Base-by-base conservation (phyloP, 2,888 invertebrate species). In the Bellardia bayeri region DNA sequence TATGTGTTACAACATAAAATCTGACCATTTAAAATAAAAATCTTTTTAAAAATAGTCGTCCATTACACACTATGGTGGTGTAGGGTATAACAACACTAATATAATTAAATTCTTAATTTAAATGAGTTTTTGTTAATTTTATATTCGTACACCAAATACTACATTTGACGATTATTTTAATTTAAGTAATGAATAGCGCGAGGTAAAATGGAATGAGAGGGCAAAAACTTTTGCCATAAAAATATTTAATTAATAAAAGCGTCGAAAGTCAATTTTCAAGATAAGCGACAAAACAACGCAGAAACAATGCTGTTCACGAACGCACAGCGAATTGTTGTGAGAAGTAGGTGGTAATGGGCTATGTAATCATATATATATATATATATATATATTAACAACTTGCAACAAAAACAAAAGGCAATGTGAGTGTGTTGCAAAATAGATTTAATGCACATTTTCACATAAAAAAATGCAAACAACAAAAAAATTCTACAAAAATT, bases 191-290 rank as follows among this genome's bases (percentile, higher is more conserved):
- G 51, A 54, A 66, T 42, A 23, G n/a, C 13, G 14, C 14, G n/a
- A 8, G 23, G 14, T 30, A 49, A 69, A 45, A 37, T 13, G 11
- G 23, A 14, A 30, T n/a, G 14, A 7, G 23, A 42, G 14, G 58
- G n/a, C 49, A 54, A 54, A 86, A 86, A 86, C 75, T 82, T 86
- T 83, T 45, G 64, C 63, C 64, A 86, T 86, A 75, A 86, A 86
- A 86, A 75, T 82, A 83, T 86, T 86, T 86, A 80, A 86, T 86
- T 86, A 86, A 82, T 82, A 75, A 86, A 82, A 82, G 69, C 64
- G 63, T 74, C 37, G 63, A 82, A 69, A 82, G 82, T 58, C 45
- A 37, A 71, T 13, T 71, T 82, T 75, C n/a, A 37, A 86, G 75
- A 83, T 79, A 86, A 83, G 78, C 69, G 42, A 42, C 2, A 66